Percentiles rank a stretch among this genome's conserved stretches.
These are phyloP conservation scores for Pollicipes pollicipes DNA, from an alignment of 1,140 invertebrate genomes.

Conservation along the genomic window DNA sequence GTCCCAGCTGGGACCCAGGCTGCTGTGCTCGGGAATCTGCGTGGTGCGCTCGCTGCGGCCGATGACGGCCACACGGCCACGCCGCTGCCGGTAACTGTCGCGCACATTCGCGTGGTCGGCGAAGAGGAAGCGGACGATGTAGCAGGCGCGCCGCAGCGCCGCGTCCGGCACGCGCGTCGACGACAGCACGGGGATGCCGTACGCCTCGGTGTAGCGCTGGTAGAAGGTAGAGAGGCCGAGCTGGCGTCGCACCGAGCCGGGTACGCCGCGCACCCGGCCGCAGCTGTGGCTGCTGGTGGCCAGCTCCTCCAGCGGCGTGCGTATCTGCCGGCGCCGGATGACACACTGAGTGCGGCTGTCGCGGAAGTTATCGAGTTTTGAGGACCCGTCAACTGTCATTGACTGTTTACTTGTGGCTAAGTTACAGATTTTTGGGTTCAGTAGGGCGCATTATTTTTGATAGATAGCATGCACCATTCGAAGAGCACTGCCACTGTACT, in stretches of 20 bases:
- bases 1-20: neutral
- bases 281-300: neutral
- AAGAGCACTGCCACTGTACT: too few species aligned
- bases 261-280: neutral
- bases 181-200: neutral
- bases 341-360: too few species aligned
- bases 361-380: too few species aligned
- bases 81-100: neutral
- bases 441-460: too few species aligned
- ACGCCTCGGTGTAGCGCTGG: neutral
- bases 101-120: neutral
- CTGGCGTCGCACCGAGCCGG: neutral
- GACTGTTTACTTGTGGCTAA: too few species aligned
- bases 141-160: constrained; percentile 13
- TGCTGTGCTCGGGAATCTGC: neutral
- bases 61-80: neutral
- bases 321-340: neutral
- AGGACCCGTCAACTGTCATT: too few species aligned
- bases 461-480: too few species aligned
- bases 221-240: neutral
- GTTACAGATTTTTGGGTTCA: too few species aligned
- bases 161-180: constrained; percentile 10
- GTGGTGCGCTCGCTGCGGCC: neutral
- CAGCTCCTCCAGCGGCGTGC: neutral
- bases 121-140: neutral